Evolutionary conservation across 2,888 invertebrate species (phyloP), one percentile per base, ranked within the genome.

Genomic region (Napeogenes inachia): DNA sequence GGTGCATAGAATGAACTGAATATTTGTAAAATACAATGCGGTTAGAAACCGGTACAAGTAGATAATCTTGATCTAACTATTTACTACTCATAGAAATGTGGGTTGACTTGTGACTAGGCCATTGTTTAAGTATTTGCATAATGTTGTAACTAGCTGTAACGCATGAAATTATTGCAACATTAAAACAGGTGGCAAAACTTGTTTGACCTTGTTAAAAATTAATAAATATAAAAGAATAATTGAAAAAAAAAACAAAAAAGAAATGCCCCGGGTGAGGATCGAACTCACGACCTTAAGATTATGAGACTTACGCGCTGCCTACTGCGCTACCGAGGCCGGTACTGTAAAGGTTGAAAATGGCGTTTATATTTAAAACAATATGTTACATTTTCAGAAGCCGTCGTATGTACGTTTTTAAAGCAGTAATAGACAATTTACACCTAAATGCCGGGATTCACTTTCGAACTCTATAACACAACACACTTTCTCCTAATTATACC

Each of bases 261-360:
- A 12, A 57, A 58, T 71, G 71, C 70, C 94, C 95, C 95, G 94
- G 94, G 95, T 95, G 95, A 95, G 95, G 95, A 94, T 96, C 95
- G 96, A 96, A 96, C 96, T 96, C 95, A 96, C 95, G 96, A 95
- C 95, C 96, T 96, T 96, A 93, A 95, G 94, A 95, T 95, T 94
- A 95, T 95, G 94, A 95, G 95, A 95, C 94, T 95, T 94, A 95
- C 95, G 95, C 95, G 94, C 95, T 95, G 93, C 95, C 95, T 93
- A 94, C 95, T 95, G 95, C 94, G 94, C 94, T 92, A 94, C 93
- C 94, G 94, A 94, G 94, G 94, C 94, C 21, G 42, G 0, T 63
- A 33, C 2, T 0, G 4, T 6, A 0, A 0, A 0, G 3, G 0
- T 1, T 32, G 38, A 64, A 66, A 62, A 61, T 59, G 56, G 50